Evolutionary conservation across 2,888 invertebrate genomes (phyloP).

Genomic region (Gortyna flavago): DNA sequence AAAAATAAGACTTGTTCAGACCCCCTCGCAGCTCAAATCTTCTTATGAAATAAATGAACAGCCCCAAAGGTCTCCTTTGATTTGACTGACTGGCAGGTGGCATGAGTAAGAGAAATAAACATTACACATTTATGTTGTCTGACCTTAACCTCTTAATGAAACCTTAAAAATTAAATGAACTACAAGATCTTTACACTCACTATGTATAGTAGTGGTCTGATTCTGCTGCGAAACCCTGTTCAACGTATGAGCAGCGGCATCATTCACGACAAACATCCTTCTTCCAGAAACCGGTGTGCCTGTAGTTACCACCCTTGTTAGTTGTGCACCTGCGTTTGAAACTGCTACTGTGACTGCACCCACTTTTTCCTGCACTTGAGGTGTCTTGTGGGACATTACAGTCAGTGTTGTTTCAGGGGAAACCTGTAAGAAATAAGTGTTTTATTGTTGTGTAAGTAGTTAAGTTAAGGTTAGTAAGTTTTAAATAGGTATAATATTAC

Average conservation of each 20-base stretch:
- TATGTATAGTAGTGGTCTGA: slow-evolving; percentile 87
- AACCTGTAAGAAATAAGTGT: slow-evolving; percentile 75
- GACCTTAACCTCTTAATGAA: not conserved
- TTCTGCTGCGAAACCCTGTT: slow-evolving; percentile 87
- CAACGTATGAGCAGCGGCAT: slow-evolving; percentile 82
- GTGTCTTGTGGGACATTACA: slow-evolving; percentile 88
- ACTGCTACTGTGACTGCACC: slow-evolving; percentile 85
- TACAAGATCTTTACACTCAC: slow-evolving; percentile 73
- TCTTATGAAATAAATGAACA: too few relatives aligned
- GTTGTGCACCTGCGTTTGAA: slow-evolving; percentile 84
- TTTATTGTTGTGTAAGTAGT: not conserved
- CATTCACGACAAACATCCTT: slow-evolving; percentile 88
- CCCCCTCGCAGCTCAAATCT: too few relatives aligned
- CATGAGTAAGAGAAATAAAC: not conserved
- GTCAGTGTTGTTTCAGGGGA: slow-evolving; percentile 88
- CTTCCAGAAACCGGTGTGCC: slow-evolving; percentile 81
- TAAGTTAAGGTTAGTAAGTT: not conserved
- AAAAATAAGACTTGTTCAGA: too few relatives aligned
- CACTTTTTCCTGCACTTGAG: slow-evolving; percentile 88
- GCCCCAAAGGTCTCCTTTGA: not conserved
- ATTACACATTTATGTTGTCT: not conserved
- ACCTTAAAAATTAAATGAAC: not conserved
- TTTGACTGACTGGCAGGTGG: not conserved
- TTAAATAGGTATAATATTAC: too few relatives aligned
- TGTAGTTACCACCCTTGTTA: slow-evolving; percentile 85